phyloP scores from a whole-genome alignment of 2,888 invertebrate genomes.

The Drosophila dives region DNA sequence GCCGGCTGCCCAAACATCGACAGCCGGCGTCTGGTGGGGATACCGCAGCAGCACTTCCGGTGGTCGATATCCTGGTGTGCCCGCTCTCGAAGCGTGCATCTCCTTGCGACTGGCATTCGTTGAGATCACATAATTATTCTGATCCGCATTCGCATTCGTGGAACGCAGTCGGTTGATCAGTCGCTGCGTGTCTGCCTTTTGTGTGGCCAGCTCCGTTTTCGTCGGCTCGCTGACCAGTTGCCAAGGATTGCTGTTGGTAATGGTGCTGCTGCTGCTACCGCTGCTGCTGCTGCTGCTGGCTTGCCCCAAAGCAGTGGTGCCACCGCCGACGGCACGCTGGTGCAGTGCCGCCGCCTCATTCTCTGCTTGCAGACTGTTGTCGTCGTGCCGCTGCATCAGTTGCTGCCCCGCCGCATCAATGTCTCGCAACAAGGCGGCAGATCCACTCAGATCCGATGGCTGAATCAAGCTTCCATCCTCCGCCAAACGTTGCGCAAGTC shows the following conservation, averaged over 20 bases:
- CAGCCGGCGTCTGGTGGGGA: conserved; percentile 91
- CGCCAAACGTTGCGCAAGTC: conserved; percentile 89
- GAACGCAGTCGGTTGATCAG: conserved; percentile 55
- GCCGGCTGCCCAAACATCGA: conserved; percentile 96
- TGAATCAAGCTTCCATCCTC: conserved; percentile 53
- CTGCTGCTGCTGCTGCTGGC: neutral
- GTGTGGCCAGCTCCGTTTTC: conserved; percentile 86
- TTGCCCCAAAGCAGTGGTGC: conserved; percentile 44
- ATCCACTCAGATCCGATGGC: conserved; percentile 46
- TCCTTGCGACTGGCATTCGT: conserved; percentile 87
- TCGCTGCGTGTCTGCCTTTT: conserved; percentile 74
- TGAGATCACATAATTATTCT: conserved; percentile 88
- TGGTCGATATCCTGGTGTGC: conserved; percentile 95
- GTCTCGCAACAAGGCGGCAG: conserved; percentile 31
- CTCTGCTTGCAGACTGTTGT: conserved; percentile 58
- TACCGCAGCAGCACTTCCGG: conserved; percentile 93
- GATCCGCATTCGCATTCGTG: conserved; percentile 88
- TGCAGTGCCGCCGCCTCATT: conserved; percentile 47
- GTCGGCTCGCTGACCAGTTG: conserved; percentile 85
- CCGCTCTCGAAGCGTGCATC: conserved; percentile 92
- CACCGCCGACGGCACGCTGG: conserved; percentile 31
- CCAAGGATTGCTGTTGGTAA: neutral
- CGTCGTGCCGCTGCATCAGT: conserved; percentile 45
- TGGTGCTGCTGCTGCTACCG: neutral
- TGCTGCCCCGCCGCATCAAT: conserved; percentile 46